phyloP scores from a whole-genome alignment of 2,888 invertebrate species.

The Sialis fuliginosa region DNA sequence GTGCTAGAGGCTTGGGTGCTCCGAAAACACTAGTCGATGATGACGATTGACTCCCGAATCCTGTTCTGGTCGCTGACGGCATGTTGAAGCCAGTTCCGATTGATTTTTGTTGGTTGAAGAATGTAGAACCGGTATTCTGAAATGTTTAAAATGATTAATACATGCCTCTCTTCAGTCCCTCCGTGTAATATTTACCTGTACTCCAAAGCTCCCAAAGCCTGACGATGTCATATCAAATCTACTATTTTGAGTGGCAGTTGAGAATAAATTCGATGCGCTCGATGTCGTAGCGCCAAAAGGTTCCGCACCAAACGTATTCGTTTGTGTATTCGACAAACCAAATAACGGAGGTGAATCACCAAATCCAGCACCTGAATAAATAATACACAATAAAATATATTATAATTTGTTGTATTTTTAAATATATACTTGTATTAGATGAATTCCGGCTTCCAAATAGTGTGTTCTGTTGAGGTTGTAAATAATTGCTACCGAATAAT shows the following conservation, averaged over 20 bases:
- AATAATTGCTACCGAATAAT: neutral
- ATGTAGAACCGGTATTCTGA: constrained; percentile 1
- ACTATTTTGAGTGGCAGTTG: neutral
- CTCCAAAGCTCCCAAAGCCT: constrained; percentile 15
- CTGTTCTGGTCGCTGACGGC: constrained; percentile 23
- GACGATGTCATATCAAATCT: constrained; percentile 13
- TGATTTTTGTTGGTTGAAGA: constrained; percentile 25
- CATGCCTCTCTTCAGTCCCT: too few relatives aligned
- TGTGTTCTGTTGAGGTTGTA: too few relatives aligned
- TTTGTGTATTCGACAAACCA: constrained; percentile 27
- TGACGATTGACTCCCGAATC: constrained; percentile 27
- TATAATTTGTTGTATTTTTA: constrained; percentile 20
- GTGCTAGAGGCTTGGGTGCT: constrained; percentile 20
- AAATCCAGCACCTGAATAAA: too few relatives aligned
- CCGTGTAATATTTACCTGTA: constrained; percentile 7
- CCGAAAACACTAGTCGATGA: constrained; percentile 21
- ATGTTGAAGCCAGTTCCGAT: constrained; percentile 27
- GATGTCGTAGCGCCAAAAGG: constrained; percentile 27
- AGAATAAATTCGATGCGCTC: constrained; percentile 10
- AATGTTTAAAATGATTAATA: too few relatives aligned
- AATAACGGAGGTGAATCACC: constrained; percentile 26
- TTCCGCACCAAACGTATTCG: constrained; percentile 34
- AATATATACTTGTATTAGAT: constrained; percentile 8
- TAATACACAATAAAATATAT: too few relatives aligned
- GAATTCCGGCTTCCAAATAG: constrained; percentile 31